Conservation (phyloP, 2,797 vertebrate species). For the Parotocinclus haroldoi region DNA sequence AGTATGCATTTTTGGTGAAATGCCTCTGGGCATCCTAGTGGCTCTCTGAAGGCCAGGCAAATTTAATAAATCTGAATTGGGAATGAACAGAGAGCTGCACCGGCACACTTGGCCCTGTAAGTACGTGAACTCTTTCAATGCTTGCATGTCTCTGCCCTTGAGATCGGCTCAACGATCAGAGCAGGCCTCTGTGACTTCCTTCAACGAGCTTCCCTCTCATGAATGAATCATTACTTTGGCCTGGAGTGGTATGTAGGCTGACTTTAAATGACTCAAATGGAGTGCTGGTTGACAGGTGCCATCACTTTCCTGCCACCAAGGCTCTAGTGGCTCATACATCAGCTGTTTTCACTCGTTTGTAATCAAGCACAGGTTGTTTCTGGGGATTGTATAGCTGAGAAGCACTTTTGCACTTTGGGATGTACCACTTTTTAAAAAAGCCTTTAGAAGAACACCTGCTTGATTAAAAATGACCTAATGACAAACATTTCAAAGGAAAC, state of each 20-base stretch:
- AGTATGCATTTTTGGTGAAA: not conserved
- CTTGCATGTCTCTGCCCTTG: slow-evolving; percentile 28
- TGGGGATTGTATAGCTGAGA: not conserved
- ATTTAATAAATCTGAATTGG: slow-evolving; percentile 23
- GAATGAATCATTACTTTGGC: slow-evolving; percentile 42
- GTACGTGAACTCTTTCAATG: slow-evolving; percentile 3
- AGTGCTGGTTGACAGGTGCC: slow-evolving; percentile 18
- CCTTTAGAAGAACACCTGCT: too few relatives aligned
- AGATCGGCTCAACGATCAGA: slow-evolving; percentile 27
- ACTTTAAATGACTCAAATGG: slow-evolving; percentile 37
- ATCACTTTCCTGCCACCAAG: slow-evolving; percentile 5
- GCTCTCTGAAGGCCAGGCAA: slow-evolving; percentile 11
- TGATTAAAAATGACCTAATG: too few relatives aligned
- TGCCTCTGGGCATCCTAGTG: slow-evolving; percentile 2
- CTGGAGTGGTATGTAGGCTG: slow-evolving; percentile 19
- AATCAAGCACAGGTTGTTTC: not conserved
- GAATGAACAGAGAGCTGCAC: slow-evolving; percentile 15
- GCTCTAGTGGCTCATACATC: not conserved
- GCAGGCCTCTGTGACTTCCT: slow-evolving; percentile 8
- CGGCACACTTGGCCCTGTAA: slow-evolving; percentile 9
- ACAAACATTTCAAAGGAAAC: too few relatives aligned
- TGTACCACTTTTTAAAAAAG: too few relatives aligned
- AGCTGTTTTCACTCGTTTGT: slow-evolving; percentile 22
- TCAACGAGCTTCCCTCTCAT: slow-evolving; percentile 15
- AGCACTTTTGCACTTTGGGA: not conserved